A percentile compares a stretch with the other conserved stretches of the same genome.
phyloP scores from a whole-genome alignment of 2,888 invertebrate species.

The Theristus sp. region DNA sequence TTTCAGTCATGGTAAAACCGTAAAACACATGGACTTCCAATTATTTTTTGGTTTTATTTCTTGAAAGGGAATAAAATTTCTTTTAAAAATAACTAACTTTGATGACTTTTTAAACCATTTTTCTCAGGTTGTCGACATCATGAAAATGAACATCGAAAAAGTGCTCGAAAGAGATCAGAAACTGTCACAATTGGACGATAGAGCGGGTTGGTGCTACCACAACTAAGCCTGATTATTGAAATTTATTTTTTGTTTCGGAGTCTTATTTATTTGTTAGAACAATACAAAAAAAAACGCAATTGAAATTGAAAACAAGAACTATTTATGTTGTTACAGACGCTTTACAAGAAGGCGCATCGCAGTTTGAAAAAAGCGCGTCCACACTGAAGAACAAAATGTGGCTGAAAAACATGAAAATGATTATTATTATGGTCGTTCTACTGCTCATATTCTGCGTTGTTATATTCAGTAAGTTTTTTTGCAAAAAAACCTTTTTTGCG shows the following conservation, averaged over 20 bases:
- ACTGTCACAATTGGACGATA: constrained; percentile 7
- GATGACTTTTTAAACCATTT: too few relatives aligned
- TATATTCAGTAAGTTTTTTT: constrained; percentile 32
- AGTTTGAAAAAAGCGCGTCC: constrained; percentile 8
- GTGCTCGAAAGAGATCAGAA: constrained; percentile 8
- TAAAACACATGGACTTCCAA: too few relatives aligned
- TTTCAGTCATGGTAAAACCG: too few relatives aligned
- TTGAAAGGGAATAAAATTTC: too few relatives aligned
- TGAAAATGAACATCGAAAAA: constrained; percentile 8
- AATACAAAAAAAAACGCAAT: too few relatives aligned
- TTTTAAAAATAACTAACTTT: too few relatives aligned
- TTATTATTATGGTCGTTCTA: constrained; percentile 33
- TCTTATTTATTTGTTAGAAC: too few relatives aligned
- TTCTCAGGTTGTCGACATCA: constrained; percentile 8
- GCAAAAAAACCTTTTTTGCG: too few relatives aligned
- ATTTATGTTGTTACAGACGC: constrained; percentile 5
- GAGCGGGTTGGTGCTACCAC: constrained; percentile 7
- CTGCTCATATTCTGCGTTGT: constrained; percentile 33
- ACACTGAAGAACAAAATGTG: constrained; percentile 7
- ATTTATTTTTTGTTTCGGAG: too few relatives aligned
- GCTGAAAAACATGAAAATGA: constrained; percentile 26
- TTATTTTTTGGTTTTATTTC: too few relatives aligned
- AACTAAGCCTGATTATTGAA: too few relatives aligned
- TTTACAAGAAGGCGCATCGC: constrained; percentile 8
- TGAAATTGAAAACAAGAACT: too few relatives aligned